These are phyloP conservation scores for Habrosyne pyritoides DNA, from an alignment of 2,888 invertebrate genomes.

Conservation along the genomic window DNA sequence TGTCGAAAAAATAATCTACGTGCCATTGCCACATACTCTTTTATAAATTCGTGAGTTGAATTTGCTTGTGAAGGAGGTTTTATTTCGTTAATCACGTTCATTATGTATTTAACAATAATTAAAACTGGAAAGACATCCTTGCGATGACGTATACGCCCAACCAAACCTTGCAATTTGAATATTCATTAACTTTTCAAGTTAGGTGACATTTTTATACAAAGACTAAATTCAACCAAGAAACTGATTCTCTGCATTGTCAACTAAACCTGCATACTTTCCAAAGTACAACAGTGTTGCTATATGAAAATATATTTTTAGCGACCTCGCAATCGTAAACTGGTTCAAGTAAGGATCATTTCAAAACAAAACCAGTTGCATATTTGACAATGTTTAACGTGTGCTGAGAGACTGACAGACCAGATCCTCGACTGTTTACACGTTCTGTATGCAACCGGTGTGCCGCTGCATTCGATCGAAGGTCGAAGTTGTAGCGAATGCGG, in stretches of 20 bases:
- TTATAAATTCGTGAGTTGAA: not conserved
- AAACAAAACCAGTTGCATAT: constrained; percentile 29
- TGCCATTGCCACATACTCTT: not conserved
- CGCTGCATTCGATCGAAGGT: constrained; percentile 63
- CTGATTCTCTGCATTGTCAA: not conserved
- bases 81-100: not conserved
- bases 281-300: constrained; percentile 13
- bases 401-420: constrained; percentile 9
- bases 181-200: not conserved
- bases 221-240: not conserved
- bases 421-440: constrained; percentile 19
- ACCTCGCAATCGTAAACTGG: constrained; percentile 22
- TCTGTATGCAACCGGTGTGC: constrained; percentile 35
- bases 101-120: not conserved
- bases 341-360: constrained; percentile 17
- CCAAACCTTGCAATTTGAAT: not conserved
- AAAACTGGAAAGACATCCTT: not conserved
- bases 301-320: constrained; percentile 20
- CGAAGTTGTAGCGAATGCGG: constrained; percentile 50
- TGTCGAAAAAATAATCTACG: too few relatives aligned
- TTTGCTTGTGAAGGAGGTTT: not conserved
- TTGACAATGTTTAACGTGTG: constrained; percentile 19
- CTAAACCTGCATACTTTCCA: constrained; percentile 16
- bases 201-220: not conserved
- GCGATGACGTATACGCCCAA: not conserved